Evolutionary conservation across 2,797 vertebrate genomes (phyloP), one percentile per base, ranked within the genome.

Genomic region (Centroberyx gerrardi): DNA sequence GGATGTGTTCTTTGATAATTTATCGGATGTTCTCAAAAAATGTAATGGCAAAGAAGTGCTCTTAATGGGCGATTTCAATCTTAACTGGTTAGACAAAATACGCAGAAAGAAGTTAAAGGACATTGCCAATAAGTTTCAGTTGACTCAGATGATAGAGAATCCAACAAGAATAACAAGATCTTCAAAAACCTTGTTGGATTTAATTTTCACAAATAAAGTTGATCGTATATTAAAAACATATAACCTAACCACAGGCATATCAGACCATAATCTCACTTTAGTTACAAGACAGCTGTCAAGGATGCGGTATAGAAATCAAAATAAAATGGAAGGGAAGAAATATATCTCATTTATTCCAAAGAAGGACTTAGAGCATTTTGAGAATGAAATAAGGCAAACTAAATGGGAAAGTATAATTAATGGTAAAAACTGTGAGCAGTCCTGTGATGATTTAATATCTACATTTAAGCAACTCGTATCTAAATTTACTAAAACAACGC

Each of bases 301-400:
- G 18, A n/a, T 10, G 9, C n/a, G 49, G 49, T 52, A 29, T 17
- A 55, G 27, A 55, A 55, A 29, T 29, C 22, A 55, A 55, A 55
- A 55, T 55, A 12, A 29, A 55, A 55, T 13, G 18, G 15, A 55
- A 52, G 51, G 18, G 17, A 29, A 17, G 53, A 12, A 12, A 12
- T 12, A 55, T 14, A 8, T 29, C 8, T 55, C 27, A 29, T 29
- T 55, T 22, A 64, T 48, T 15, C 61, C 15, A n/a, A 36, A 49
- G 46, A 64, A 36, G 2, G 9, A 64, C 0, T 18, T 51, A 31
- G 7, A 49, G 27, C 28, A 29, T n/a, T 63, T 63, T 29, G 28
- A 63, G 15, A 64, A 64, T 64, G 29, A 33, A 18, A 14, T 64
- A 18, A 51, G 29, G 15, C 9, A 33, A 51, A 64, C 29, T n/a